Evolutionary conservation across 2,888 invertebrate species (phyloP).

Genomic region (Eupelmus urozonus): DNA sequence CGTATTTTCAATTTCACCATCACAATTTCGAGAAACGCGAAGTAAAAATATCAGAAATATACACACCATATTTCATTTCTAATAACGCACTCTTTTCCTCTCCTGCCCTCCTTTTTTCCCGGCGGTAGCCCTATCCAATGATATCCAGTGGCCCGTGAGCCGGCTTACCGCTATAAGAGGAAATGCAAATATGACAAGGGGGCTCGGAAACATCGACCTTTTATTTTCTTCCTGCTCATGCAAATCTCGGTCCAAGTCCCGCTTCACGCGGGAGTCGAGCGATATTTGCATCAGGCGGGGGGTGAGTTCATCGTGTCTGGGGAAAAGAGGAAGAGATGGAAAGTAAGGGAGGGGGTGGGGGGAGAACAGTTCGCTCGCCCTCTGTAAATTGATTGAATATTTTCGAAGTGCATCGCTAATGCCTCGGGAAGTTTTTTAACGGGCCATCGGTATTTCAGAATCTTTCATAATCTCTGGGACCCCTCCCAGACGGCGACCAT

Average conservation of each 20-base stretch:
- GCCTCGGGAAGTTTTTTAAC: neutral
- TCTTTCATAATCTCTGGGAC: slow-evolving; percentile 11
- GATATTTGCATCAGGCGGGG: slow-evolving; percentile 26
- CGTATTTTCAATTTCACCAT: too few species aligned
- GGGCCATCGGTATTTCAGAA: slow-evolving; percentile 5
- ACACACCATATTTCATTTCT: too few species aligned
- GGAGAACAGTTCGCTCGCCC: neutral
- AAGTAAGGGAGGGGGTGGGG: neutral
- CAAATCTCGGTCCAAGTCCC: slow-evolving; percentile 25
- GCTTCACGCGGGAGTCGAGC: slow-evolving; percentile 13
- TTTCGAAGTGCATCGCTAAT: neutral
- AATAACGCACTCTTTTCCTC: too few species aligned
- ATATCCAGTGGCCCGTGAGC: neutral
- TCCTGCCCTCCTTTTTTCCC: too few species aligned
- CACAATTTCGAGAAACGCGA: too few species aligned
- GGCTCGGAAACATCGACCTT: neutral
- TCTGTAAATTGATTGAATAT: slow-evolving; percentile 30
- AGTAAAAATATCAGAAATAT: too few species aligned
- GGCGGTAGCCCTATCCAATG: too few species aligned
- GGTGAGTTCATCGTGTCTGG: neutral
- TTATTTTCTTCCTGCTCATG: slow-evolving; percentile 16
- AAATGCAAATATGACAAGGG: slow-evolving; percentile 43
- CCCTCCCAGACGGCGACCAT: neutral
- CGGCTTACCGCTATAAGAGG: neutral
- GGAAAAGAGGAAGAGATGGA: neutral